Evolutionary conservation across 2,797 vertebrate species (phyloP).

Genomic region (Eulemur coronatus): DNA sequence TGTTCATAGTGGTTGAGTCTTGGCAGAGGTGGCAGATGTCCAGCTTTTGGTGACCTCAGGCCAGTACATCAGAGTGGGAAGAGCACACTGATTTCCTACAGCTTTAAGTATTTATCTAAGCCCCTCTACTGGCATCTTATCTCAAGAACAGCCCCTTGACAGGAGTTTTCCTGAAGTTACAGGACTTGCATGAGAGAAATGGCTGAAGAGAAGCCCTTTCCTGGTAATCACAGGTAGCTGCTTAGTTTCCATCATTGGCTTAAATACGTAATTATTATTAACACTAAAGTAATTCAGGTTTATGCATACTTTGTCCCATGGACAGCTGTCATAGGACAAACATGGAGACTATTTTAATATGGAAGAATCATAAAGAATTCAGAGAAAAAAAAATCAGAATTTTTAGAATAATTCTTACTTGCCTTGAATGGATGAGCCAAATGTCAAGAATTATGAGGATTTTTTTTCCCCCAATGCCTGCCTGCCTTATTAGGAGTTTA

Average conservation of each 20-base stretch:
- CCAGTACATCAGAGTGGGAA: not conserved
- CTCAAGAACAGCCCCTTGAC: not conserved
- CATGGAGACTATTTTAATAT: not conserved
- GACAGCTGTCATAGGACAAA: not conserved
- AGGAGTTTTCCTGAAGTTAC: not conserved
- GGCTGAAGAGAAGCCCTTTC: not conserved
- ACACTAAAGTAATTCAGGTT: not conserved
- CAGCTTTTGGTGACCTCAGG: not conserved
- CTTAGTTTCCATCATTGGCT: not conserved
- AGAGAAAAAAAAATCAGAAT: not conserved
- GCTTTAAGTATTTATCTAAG: not conserved
- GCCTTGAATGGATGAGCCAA: not conserved
- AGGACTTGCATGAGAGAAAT: not conserved
- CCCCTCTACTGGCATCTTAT: not conserved
- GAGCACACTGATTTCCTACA: not conserved
- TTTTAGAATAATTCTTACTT: not conserved
- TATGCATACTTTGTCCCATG: not conserved
- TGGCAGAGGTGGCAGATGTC: not conserved
- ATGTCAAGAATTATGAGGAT: not conserved
- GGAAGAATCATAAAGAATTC: not conserved
- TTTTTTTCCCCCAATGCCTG: fast-evolving
- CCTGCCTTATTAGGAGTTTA: not conserved
- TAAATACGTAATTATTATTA: not conserved
- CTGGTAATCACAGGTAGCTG: not conserved
- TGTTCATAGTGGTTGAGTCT: not conserved